Evolutionary conservation across 2,888 invertebrate genomes (phyloP), one percentile per base, ranked within the genome.

Genomic region (Andrena flavipes): DNA sequence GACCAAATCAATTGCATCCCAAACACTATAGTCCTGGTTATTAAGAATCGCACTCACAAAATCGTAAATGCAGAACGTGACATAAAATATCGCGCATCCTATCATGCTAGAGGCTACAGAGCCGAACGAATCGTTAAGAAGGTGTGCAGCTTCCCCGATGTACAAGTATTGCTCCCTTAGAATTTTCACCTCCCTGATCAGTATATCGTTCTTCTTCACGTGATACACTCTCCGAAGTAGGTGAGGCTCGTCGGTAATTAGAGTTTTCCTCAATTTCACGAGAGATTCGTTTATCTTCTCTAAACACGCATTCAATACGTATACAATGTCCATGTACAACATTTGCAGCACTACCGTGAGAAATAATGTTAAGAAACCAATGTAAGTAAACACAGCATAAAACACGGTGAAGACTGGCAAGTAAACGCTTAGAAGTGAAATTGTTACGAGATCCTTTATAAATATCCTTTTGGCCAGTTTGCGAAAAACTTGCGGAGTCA

Each of bases 191-290:
- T 90, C 88, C 23, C 87, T 49, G 6, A 93, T 35, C 5, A 92
- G 76, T 1, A 87, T 10, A 2, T 88, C 87, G 88, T 92, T 92
- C 5, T 84, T 84, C 16, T 88, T 87, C 48, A 91, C 85, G 63
- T 92, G 91, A 67, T 90, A 93, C 20, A 91, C 82, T 20, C 90
- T 87, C 2, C 93, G 79, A 1, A 92, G 75, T 2, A 93, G 80
- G 77, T 93, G 91, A 6, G 91, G 89, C 26, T 91, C 89, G 20
- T 92, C 91, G 3, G 60, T 85, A 0, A 85, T n/a, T 7, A 91
- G 68, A 48, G 74, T 80, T 0, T 82, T 60, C 59, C 85, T 89
- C 3, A 92, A 56, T 2, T 80, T 75, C 0, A 72, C 4, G 0
- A 92, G 75, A 29, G 88, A 88, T 0, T 89, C 83, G 30, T 91